Evolutionary conservation across 2,888 invertebrate species (phyloP), one percentile per base, ranked within the genome.

Genomic region (Agrenia bidenticulata): DNA sequence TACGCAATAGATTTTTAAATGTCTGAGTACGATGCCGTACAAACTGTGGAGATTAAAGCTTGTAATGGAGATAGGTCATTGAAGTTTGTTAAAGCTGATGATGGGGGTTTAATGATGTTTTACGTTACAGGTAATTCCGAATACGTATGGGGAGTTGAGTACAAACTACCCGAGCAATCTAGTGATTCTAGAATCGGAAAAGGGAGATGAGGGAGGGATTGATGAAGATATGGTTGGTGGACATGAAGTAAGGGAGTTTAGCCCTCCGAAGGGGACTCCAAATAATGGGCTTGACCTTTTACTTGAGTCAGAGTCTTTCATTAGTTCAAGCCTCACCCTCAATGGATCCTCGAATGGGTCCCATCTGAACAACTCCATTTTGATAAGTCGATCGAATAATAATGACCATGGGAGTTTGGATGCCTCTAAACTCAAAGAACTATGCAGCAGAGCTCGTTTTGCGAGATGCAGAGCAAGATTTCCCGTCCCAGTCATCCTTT

Each of bases 391-490:
- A 32, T 17, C 45, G 15, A 45, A 45, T 17, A 17, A 15, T 19
- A 45, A 45, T 45, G 45, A 45, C 2, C 2, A 15, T 45, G 45
- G 45, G 45, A 19, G 45, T 17, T n/a, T 45, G 24, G 87, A 87
- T 78, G 78, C 82, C 23, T 80, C 80, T 61, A 84, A 84, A 76
- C 79, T 89, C 50, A 83, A 85, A 70, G 87, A 88, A 66, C 79
- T 86, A 65, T 86, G 89, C 62, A 83, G 82, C 39, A 86, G 84
- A 78, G 88, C 89, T 24, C 84, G 88, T 77, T 85, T 86, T 78
- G 90, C 89, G 1, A 81, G 90, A 76, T 89, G 89, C 79, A 83
- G 90, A 58, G 86, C 88, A 61, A 82, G 90, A 77, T 90, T 90
- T 80, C 87, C 88, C 23, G 82, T 89, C 56, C 90, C 90, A 54